phyloP scores from a whole-genome alignment of 2,888 invertebrate species.

The Melinopterus prodromus region DNA sequence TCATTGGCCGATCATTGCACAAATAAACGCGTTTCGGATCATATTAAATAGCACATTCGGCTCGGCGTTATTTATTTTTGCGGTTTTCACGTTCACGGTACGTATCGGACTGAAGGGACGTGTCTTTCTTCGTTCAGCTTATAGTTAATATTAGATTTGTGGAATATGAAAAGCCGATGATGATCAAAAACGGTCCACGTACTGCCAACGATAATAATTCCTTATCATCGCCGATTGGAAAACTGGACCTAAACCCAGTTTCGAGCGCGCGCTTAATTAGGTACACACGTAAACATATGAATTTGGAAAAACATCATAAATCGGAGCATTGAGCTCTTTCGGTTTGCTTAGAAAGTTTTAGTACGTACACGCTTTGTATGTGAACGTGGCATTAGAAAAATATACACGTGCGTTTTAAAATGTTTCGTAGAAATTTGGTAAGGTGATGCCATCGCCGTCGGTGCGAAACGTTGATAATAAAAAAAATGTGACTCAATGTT shows the following conservation, averaged over 20 bases:
- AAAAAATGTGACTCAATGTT: too few species aligned
- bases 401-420: slow-evolving; percentile 16
- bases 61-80: neutral
- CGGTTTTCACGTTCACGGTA: slow-evolving; percentile 19
- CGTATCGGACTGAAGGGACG: slow-evolving; percentile 14
- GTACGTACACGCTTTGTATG: slow-evolving; percentile 21
- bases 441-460: neutral
- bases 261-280: neutral
- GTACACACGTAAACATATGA: slow-evolving; percentile 23
- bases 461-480: too few species aligned
- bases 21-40: neutral
- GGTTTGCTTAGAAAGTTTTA: slow-evolving; percentile 16
- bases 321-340: slow-evolving; percentile 16
- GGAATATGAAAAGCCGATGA: slow-evolving; percentile 17
- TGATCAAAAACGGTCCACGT: slow-evolving; percentile 24
- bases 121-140: slow-evolving; percentile 15
- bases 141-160: slow-evolving; percentile 24
- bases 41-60: neutral
- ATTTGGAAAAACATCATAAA: slow-evolving; percentile 22
- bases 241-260: slow-evolving; percentile 14
- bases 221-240: slow-evolving; percentile 23
- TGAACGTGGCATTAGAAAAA: slow-evolving; percentile 21
- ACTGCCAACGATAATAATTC: slow-evolving; percentile 35
- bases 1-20: neutral
- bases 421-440: slow-evolving; percentile 12